These are phyloP conservation scores for Alloplasta piceator DNA, from an alignment of 2,888 invertebrate species.

Conservation along the genomic window DNA sequence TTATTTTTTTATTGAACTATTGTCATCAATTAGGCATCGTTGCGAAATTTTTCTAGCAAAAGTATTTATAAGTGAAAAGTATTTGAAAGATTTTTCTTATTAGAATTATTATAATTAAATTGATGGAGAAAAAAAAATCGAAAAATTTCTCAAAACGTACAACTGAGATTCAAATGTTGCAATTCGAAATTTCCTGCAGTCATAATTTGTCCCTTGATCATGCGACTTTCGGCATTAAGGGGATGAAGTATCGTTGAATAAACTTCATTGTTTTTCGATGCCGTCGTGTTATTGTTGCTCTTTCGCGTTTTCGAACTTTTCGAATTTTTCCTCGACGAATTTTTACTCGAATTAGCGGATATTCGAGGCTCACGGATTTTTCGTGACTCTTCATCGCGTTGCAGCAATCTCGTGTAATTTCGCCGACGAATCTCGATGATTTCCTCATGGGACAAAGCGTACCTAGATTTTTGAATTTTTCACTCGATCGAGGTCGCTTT, in stretches of 20 bases:
- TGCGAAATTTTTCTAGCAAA: no score
- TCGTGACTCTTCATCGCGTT: constrained; percentile 4
- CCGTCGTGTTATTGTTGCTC: constrained; percentile 19
- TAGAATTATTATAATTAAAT: background rate
- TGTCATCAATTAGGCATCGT: no score
- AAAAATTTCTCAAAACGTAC: constrained; percentile 70
- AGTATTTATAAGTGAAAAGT: no score
- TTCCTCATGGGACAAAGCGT: constrained; percentile 78
- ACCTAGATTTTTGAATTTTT: constrained; percentile 68
- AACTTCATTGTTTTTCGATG: constrained; percentile 6
- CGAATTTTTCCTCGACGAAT: constrained; percentile 39
- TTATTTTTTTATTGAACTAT: constrained; percentile 4
- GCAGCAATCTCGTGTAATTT: constrained; percentile 61
- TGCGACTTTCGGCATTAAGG: constrained; percentile 74
- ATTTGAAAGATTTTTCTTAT: background rate
- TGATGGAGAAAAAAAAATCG: background rate
- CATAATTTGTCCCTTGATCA: constrained; percentile 73
- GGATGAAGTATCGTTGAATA: constrained; percentile 73
- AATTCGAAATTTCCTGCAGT: constrained; percentile 79
- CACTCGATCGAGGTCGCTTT: background rate
- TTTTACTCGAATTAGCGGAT: constrained; percentile 33
- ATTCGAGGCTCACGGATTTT: constrained; percentile 20
- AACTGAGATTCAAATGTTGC: constrained; percentile 79
- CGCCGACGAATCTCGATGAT: constrained; percentile 72
- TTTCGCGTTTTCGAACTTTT: constrained; percentile 39